phyloP scores from a whole-genome alignment of 2,797 vertebrate genomes.

The Loriculus beryllinus region DNA sequence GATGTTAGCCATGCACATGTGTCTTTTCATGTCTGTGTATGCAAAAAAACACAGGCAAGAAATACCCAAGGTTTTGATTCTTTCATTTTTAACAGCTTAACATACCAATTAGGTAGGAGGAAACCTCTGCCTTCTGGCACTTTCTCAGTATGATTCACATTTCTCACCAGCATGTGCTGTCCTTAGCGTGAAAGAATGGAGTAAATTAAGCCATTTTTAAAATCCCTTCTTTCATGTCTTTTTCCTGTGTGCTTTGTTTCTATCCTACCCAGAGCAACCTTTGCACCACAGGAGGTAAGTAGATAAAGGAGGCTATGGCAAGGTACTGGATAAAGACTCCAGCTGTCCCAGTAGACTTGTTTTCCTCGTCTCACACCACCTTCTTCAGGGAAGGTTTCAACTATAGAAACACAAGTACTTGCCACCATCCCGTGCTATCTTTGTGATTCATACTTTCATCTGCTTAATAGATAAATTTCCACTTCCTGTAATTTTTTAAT shows the following conservation, averaged over 20 bases:
- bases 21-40: not conserved
- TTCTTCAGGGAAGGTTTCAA: not conserved
- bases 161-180: not conserved
- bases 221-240: not conserved
- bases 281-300: conserved; percentile 6
- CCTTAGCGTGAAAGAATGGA: not conserved
- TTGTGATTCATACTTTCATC: not conserved
- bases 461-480: not conserved
- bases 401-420: not conserved
- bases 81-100: conserved; percentile 15
- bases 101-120: conserved; percentile 5
- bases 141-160: not conserved
- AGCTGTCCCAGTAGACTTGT: conserved; percentile 47
- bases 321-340: conserved; percentile 35
- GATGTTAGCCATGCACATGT: fast-evolving
- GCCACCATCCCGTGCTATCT: not conserved
- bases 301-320: conserved; percentile 29
- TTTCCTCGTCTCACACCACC: conserved; percentile 21
- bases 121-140: not conserved
- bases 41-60: not conserved
- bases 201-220: not conserved
- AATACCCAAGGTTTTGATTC: not conserved
- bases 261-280: not conserved
- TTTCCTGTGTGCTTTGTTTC: not conserved
- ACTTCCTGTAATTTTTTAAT: not conserved